These are phyloP conservation scores for Macaca mulatta DNA, from an alignment of 2,113 vertebrate genomes.

Conservation along the genomic window DNA sequence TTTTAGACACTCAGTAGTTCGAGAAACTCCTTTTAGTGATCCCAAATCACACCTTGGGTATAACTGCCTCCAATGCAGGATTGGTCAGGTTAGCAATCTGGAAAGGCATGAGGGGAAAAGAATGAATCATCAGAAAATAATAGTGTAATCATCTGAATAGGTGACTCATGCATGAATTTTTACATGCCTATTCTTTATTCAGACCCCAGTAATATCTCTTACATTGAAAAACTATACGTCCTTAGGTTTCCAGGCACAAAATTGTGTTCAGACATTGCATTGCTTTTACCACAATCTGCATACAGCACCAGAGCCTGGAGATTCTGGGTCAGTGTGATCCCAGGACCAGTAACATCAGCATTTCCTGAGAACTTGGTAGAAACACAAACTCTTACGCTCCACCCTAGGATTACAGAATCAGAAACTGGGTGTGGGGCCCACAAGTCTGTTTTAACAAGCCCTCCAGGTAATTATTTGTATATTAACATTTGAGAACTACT, in stretches of 20 bases:
- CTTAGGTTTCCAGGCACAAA: constrained; percentile 11
- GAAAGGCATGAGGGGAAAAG: not conserved
- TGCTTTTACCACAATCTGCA: not conserved
- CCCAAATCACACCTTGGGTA: not conserved
- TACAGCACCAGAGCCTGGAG: not conserved
- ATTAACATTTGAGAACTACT: not conserved
- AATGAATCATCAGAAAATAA: not conserved
- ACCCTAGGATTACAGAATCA: constrained; percentile 14
- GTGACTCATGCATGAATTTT: not conserved
- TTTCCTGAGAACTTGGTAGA: not conserved
- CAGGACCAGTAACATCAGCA: not conserved
- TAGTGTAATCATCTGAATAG: not conserved
- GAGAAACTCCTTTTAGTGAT: not conserved
- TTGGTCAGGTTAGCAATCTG: not conserved
- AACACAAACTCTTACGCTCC: not conserved
- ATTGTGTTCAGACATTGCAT: not conserved
- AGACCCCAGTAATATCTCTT: not conserved
- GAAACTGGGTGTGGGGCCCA: not conserved
- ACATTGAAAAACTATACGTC: not conserved
- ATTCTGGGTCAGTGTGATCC: not conserved
- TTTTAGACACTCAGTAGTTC: not conserved
- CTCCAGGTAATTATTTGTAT: not conserved
- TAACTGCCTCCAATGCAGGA: not conserved
- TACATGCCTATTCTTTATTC: not conserved
- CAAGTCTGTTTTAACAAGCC: not conserved